Evolutionary conservation across 1,140 invertebrate species (phyloP).

Genomic region (Lerema accius): DNA sequence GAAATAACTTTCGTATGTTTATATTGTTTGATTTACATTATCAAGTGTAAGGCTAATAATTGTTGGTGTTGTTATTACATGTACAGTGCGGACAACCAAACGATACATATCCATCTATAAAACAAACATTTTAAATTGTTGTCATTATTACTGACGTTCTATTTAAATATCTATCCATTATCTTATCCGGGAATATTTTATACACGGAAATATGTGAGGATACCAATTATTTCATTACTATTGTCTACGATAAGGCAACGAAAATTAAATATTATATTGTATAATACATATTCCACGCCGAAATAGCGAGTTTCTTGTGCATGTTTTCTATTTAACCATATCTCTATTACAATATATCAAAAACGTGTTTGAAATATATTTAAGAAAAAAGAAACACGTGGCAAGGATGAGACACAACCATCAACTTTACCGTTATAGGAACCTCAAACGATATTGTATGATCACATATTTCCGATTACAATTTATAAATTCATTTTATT

Average conservation of each 20-base stretch:
- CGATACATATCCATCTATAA: constrained; percentile 6
- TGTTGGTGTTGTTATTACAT: constrained; percentile 39
- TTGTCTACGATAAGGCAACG: constrained; percentile 1
- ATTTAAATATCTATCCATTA: neutral
- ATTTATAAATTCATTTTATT: constrained; percentile 10
- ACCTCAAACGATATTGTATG: constrained; percentile 31
- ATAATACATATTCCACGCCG: constrained; percentile 6
- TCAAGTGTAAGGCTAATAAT: constrained; percentile 48
- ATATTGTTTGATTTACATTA: constrained; percentile 39
- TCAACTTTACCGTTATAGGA: constrained; percentile 36
- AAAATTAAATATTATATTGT: neutral
- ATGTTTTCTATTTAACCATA: neutral
- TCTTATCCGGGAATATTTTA: neutral
- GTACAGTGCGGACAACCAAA: constrained; percentile 50
- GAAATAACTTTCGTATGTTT: constrained; percentile 32
- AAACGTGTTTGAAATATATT: constrained; percentile 7
- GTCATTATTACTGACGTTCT: neutral
- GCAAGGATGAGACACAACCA: constrained; percentile 40
- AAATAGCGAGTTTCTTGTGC: neutral
- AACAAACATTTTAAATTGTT: neutral
- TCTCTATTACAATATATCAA: constrained; percentile 1
- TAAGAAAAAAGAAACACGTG: constrained; percentile 27
- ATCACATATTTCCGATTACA: constrained; percentile 44
- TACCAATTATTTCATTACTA: constrained; percentile 15
- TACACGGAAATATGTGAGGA: constrained; percentile 48